Conservation (phyloP, 2,797 vertebrate species). For the Podargus strigoides region DNA sequence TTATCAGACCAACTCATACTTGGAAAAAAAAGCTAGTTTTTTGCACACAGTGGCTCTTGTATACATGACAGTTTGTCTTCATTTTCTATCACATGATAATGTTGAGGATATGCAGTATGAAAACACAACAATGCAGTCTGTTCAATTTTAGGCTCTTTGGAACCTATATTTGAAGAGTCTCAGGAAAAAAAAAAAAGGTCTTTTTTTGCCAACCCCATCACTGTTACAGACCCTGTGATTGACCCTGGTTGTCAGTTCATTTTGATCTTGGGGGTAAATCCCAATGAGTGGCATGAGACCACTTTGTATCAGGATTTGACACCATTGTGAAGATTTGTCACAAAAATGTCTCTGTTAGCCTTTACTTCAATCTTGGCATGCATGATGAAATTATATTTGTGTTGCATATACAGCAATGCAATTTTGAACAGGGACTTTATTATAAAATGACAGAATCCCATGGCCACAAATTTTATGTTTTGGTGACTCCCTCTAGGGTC, state of each 20-base stretch:
- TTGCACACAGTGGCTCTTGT: background rate
- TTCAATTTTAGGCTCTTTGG: background rate
- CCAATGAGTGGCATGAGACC: background rate
- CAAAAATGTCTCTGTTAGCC: background rate
- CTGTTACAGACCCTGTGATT: background rate
- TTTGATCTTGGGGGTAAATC: background rate
- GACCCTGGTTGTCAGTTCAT: background rate
- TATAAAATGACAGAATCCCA: background rate
- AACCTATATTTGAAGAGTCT: background rate
- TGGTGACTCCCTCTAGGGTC: background rate
- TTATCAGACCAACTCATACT: background rate
- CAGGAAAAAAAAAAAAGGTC: fast-evolving
- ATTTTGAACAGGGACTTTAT: background rate
- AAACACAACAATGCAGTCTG: background rate
- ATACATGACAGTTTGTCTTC: background rate
- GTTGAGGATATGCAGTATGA: background rate
- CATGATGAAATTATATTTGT: background rate
- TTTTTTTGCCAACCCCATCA: background rate
- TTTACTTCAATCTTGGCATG: background rate
- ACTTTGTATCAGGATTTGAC: background rate
- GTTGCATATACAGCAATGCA: background rate
- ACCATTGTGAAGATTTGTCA: background rate
- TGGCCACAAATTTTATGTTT: background rate
- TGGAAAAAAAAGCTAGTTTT: background rate
- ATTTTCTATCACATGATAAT: background rate